phyloP scores from a whole-genome alignment of 2,113 vertebrate species.

The Donacobius atricapilla region DNA sequence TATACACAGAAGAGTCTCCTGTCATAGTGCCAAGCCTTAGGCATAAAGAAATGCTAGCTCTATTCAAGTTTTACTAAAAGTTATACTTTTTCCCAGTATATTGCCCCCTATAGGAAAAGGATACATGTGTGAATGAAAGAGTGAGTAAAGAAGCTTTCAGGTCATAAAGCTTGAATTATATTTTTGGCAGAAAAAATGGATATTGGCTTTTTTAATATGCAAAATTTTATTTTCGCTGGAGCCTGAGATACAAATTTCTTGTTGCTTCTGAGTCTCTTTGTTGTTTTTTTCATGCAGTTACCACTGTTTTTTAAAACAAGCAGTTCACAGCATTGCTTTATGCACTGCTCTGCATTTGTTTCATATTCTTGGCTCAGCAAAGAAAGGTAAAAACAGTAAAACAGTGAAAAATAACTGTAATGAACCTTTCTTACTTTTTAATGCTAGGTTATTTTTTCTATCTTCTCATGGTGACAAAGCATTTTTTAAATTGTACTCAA shows the following conservation, averaged over 20 bases:
- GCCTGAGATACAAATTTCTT: background rate
- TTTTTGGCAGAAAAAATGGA: background rate
- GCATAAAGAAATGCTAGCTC: background rate
- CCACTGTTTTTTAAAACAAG: background rate
- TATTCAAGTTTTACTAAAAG: background rate
- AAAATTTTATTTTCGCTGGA: background rate
- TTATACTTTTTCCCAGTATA: background rate
- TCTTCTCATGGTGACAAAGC: background rate
- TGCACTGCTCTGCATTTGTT: background rate
- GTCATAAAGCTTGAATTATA: background rate
- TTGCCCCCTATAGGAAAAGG: background rate
- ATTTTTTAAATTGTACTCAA: background rate
- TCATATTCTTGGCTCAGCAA: background rate
- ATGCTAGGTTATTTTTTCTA: background rate
- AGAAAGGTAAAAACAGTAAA: background rate
- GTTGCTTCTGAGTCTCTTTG: background rate
- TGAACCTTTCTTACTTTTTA: background rate
- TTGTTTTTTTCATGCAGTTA: background rate
- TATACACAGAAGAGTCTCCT: background rate
- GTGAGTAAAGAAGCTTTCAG: background rate
- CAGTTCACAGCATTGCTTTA: background rate
- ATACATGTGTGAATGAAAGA: background rate
- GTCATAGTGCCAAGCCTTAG: background rate
- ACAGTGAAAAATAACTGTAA: background rate
- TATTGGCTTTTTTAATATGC: background rate